These are phyloP conservation scores for Drosophila recens DNA, from an alignment of 2,888 invertebrate species.

Conservation along the genomic window DNA sequence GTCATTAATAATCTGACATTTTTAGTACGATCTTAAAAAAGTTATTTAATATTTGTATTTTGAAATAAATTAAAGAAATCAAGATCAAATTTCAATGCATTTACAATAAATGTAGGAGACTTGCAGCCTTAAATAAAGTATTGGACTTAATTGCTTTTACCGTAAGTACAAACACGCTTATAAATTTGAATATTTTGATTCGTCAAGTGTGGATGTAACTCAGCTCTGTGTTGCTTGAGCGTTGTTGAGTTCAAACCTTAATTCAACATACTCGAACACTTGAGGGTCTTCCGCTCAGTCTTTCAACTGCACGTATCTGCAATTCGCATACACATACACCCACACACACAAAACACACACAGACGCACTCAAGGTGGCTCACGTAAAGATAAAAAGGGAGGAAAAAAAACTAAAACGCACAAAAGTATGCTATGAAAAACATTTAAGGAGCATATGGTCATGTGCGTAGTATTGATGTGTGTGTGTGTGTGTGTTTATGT, in stretches of 20 bases:
- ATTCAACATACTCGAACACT: slow-evolving; percentile 16
- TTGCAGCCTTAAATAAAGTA: not conserved
- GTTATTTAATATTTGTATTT: too few species aligned
- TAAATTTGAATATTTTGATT: slow-evolving; percentile 8
- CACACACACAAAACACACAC: not conserved
- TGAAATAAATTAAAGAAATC: too few species aligned
- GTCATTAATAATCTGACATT: too few species aligned
- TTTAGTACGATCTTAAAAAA: too few species aligned
- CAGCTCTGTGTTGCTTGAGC: slow-evolving; percentile 1
- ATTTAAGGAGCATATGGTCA: slow-evolving; percentile 60
- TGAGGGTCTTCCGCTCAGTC: slow-evolving; percentile 18
- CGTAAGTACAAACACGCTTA: not conserved
- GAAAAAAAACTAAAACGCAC: slow-evolving; percentile 31
- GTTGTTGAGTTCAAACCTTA: not conserved
- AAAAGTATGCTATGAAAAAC: slow-evolving; percentile 53
- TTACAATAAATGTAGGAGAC: too few species aligned
- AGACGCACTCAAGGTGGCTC: slow-evolving; percentile 2
- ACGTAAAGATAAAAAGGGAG: slow-evolving; percentile 1
- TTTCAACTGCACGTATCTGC: slow-evolving; percentile 48
- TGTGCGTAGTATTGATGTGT: slow-evolving; percentile 14
- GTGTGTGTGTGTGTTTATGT: not conserved
- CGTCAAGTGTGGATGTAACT: not conserved
- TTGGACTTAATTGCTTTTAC: not conserved
- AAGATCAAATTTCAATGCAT: too few species aligned
- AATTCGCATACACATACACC: slow-evolving; percentile 18